A percentile compares a stretch with the other conserved stretches of the same genome.
Evolutionary conservation across 2,888 invertebrate genomes (phyloP).

Genomic region (Apamea sordens): DNA sequence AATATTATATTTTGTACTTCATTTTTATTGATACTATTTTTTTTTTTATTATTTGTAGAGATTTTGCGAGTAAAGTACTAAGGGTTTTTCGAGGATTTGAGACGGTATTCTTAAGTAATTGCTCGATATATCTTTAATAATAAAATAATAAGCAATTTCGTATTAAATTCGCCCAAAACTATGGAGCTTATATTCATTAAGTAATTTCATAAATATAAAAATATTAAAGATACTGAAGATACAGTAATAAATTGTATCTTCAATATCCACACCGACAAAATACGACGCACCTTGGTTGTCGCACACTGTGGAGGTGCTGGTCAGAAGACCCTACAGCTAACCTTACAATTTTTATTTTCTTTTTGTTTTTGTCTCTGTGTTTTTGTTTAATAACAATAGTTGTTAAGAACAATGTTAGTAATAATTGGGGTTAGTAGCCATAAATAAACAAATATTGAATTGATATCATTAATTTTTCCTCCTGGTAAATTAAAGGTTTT

Average conservation of each 20-base stretch:
- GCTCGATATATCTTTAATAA: not conserved
- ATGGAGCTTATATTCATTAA: not conserved
- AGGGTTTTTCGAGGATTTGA: conserved; percentile 8
- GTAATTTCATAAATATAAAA: not conserved
- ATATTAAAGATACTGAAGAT: not conserved
- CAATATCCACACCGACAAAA: too few relatives aligned
- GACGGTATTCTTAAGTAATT: not conserved
- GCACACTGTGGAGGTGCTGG: too few relatives aligned
- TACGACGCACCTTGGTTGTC: too few relatives aligned
- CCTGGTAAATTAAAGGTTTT: too few relatives aligned
- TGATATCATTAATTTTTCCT: too few relatives aligned
- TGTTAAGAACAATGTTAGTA: too few relatives aligned
- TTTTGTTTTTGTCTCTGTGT: too few relatives aligned
- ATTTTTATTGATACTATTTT: conserved; percentile 19
- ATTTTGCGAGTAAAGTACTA: conserved; percentile 9
- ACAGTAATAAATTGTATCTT: not conserved
- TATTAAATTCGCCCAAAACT: not conserved
- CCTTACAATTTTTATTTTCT: too few relatives aligned
- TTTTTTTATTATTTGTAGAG: conserved; percentile 11
- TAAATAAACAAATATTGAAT: too few relatives aligned
- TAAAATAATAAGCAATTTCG: not conserved
- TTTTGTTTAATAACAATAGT: too few relatives aligned
- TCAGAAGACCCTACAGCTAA: too few relatives aligned
- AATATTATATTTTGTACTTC: conserved; percentile 5
- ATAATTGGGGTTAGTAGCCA: too few relatives aligned